These are phyloP conservation scores for Adelognathus sp. DNA, from an alignment of 2,888 invertebrate species.

Conservation along the genomic window DNA sequence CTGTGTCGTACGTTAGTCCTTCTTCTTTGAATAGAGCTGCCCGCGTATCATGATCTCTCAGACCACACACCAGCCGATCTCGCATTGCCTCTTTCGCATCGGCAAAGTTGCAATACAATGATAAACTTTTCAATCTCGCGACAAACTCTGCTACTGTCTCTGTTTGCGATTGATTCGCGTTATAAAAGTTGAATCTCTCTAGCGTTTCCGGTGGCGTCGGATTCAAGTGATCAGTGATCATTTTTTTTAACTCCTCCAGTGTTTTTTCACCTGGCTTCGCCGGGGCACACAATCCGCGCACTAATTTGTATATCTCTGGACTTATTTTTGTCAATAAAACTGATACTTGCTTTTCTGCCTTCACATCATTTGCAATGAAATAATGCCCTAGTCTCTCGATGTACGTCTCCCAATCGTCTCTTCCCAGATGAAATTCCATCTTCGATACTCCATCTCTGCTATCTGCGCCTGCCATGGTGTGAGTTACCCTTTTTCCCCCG, in stretches of 20 bases:
- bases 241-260: constrained; percentile 15
- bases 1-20: constrained; percentile 35
- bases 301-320: constrained; percentile 13
- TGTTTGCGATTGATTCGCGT: constrained; percentile 20
- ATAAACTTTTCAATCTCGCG: constrained; percentile 36
- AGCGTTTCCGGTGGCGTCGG: constrained; percentile 18
- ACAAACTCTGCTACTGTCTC: constrained; percentile 40
- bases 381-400: constrained; percentile 3
- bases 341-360: constrained; percentile 6
- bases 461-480: not conserved
- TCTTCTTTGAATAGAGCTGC: constrained; percentile 29
- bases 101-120: constrained; percentile 32
- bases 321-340: constrained; percentile 42
- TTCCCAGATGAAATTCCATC: constrained; percentile 14
- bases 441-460: not conserved
- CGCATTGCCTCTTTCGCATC: constrained; percentile 28
- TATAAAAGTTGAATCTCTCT: constrained; percentile 43
- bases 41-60: constrained; percentile 36
- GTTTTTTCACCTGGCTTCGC: constrained; percentile 20
- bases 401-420: constrained; percentile 7
- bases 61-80: constrained; percentile 48
- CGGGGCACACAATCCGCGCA: constrained; percentile 23
- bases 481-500: not conserved
- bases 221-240: constrained; percentile 26
- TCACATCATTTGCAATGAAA: constrained; percentile 1